Evolutionary conservation across 2,797 vertebrate genomes (phyloP).

Genomic region (Pelochelys cantorii): DNA sequence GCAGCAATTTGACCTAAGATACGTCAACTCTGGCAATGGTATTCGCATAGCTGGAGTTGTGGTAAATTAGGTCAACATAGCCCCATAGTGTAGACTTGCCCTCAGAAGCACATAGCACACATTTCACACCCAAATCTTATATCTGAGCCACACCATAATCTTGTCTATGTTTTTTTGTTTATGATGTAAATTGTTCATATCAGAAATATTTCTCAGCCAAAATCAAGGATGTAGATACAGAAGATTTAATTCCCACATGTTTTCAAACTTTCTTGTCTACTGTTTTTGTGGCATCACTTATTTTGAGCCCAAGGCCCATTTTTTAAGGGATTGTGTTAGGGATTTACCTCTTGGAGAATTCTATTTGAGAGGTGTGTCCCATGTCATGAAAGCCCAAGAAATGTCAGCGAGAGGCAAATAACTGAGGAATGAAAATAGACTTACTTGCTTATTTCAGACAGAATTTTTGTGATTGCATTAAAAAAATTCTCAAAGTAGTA

Average conservation of each 20-base stretch:
- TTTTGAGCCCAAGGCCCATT: neutral
- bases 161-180: conserved; percentile 37
- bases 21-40: too few species aligned
- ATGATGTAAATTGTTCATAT: conserved; percentile 46
- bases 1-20: too few species aligned
- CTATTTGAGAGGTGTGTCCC: neutral
- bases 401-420: neutral
- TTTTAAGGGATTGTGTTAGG: neutral
- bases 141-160: conserved; percentile 62
- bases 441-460: conserved; percentile 22
- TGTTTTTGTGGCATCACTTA: neutral
- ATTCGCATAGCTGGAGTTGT: too few species aligned
- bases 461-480: neutral
- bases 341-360: neutral
- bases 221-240: neutral
- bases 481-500: neutral
- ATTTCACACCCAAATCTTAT: conserved; percentile 67
- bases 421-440: neutral
- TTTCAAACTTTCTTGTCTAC: neutral
- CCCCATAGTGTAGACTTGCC: too few species aligned
- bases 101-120: neutral
- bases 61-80: too few species aligned
- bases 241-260: neutral
- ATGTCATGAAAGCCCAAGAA: neutral
- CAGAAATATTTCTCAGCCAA: conserved; percentile 14